Conservation (phyloP, 2,113 vertebrate genomes). For the Ochotona princeps region DNA sequence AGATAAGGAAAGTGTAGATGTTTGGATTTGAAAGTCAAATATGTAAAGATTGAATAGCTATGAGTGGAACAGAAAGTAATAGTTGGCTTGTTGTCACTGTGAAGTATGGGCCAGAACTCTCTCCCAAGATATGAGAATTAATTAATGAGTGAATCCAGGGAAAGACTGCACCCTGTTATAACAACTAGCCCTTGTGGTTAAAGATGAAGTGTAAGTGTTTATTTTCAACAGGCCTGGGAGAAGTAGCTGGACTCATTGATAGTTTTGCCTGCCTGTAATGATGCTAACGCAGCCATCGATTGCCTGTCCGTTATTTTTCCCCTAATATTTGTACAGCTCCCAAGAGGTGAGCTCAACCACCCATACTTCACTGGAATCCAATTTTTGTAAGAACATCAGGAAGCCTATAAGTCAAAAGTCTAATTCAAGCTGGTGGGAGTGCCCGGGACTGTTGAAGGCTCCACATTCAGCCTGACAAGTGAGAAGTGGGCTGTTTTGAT, state of each 20-base stretch:
- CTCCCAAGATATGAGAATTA: background rate
- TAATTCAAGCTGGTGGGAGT: background rate
- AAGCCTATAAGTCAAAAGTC: background rate
- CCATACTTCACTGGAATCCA: too few species aligned
- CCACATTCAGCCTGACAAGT: background rate
- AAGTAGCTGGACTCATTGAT: background rate
- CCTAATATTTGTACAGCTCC: background rate
- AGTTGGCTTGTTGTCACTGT: background rate
- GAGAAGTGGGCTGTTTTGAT: background rate
- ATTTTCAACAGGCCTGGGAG: background rate
- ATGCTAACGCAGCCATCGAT: background rate
- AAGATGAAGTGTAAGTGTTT: background rate
- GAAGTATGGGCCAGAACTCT: background rate
- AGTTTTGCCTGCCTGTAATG: background rate
- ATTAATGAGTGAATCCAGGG: background rate
- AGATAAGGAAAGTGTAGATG: background rate
- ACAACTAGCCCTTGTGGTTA: background rate
- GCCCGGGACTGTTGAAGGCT: background rate
- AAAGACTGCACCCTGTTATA: background rate
- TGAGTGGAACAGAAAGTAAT: background rate
- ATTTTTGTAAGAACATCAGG: background rate
- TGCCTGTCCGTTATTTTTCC: background rate
- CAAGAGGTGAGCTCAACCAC: background rate
- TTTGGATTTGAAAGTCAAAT: constrained; percentile 16
- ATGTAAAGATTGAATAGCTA: background rate